Conservation (phyloP, 2,113 vertebrate genomes). For the Tretioscincus oriximinensis region DNA sequence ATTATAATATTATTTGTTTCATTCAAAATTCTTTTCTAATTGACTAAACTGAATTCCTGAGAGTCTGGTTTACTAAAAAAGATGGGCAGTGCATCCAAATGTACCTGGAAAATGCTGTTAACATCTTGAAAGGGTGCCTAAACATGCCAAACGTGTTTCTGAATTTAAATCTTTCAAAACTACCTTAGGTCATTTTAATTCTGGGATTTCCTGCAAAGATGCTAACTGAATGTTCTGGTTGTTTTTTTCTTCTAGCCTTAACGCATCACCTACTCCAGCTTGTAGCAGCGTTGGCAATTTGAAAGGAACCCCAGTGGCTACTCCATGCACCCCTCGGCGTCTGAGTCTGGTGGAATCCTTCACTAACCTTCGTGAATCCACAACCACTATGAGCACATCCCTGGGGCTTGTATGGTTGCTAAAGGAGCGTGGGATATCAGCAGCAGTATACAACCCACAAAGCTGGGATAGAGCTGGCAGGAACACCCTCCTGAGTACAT, state of each 20-base stretch:
- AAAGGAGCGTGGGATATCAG: conserved; percentile 90
- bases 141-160: background rate
- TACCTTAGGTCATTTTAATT: background rate
- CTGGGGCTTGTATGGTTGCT: conserved; percentile 91
- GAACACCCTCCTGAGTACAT: conserved; percentile 63
- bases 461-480: conserved; percentile 86
- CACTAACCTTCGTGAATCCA: conserved; percentile 92
- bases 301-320: conserved; percentile 84
- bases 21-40: background rate
- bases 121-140: background rate
- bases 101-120: background rate
- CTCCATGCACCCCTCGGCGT: conserved; percentile 90
- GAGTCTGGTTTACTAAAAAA: background rate
- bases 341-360: conserved; percentile 92
- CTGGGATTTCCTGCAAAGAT: background rate
- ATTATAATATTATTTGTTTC: background rate
- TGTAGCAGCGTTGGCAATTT: conserved; percentile 81
- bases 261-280: conserved; percentile 72
- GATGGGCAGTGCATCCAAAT: background rate
- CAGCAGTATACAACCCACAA: conserved; percentile 88
- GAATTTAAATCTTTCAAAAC: background rate
- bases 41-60: background rate
- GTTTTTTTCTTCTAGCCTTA: conserved; percentile 70
- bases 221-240: conserved; percentile 39
- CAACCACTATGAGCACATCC: conserved; percentile 93